Conservation (phyloP, 2,113 vertebrate species). For the Lophura nycthemera region DNA sequence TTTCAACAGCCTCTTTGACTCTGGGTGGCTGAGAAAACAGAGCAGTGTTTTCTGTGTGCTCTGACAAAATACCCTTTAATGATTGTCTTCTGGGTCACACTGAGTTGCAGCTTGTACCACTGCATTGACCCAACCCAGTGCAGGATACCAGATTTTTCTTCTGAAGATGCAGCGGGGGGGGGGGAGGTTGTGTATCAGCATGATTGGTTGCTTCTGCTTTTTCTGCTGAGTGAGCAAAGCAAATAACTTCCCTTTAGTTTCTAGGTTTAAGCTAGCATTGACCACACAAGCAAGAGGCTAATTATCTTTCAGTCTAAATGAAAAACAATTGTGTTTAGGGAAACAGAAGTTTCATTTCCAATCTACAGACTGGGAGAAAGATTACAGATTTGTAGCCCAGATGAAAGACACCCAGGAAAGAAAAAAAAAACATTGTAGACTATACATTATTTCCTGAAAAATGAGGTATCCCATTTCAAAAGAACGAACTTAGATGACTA, state of each 20-base stretch:
- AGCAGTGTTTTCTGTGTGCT: not conserved
- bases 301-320: not conserved
- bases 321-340: not conserved
- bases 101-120: not conserved
- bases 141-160: not conserved
- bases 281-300: not conserved
- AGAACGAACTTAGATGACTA: not conserved
- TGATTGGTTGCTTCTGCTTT: not conserved
- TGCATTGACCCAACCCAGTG: rapidly evolving
- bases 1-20: slow-evolving; percentile 42
- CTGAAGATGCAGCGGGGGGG: rapidly evolving
- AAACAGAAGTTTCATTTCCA: not conserved
- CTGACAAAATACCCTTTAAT: not conserved
- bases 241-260: not conserved
- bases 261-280: not conserved
- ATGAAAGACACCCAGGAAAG: not conserved
- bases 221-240: not conserved
- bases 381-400: rapidly evolving
- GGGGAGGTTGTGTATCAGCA: not conserved
- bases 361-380: not conserved
- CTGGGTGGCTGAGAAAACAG: slow-evolving; percentile 54
- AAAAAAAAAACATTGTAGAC: not conserved
- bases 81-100: not conserved
- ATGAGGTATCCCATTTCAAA: rapidly evolving
- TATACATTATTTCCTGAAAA: not conserved